phyloP scores from a whole-genome alignment of 2,113 vertebrate species.

The Zootoca vivipara region DNA sequence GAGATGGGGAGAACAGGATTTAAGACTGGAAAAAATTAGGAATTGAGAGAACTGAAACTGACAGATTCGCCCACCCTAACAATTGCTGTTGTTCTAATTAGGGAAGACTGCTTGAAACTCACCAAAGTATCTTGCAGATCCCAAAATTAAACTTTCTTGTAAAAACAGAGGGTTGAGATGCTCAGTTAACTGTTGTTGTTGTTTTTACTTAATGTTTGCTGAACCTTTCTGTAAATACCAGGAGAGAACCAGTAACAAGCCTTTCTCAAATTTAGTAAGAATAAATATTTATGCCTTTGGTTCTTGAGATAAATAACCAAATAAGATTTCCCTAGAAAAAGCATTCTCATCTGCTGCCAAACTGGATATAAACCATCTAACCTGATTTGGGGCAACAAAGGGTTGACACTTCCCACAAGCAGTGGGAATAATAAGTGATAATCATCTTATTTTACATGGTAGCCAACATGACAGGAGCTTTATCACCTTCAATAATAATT shows the following conservation, averaged over 20 bases:
- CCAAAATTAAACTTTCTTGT: too few relatives aligned
- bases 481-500: background rate
- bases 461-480: slow-evolving; percentile 24
- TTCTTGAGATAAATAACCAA: background rate
- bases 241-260: background rate
- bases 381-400: background rate
- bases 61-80: background rate
- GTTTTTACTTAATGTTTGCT: background rate
- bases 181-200: background rate
- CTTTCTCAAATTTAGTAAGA: background rate
- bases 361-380: background rate
- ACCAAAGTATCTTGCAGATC: background rate
- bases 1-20: too few relatives aligned
- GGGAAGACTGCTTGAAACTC: background rate
- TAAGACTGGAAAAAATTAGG: too few relatives aligned
- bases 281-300: too few relatives aligned
- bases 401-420: background rate
- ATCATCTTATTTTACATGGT: slow-evolving; percentile 16
- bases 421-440: background rate
- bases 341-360: background rate
- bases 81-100: background rate
- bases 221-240: background rate
- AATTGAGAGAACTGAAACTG: too few relatives aligned
- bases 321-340: background rate
- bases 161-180: background rate